These are phyloP conservation scores for Cosmorhoe ocellata DNA, from an alignment of 2,888 invertebrate genomes.

Conservation along the genomic window DNA sequence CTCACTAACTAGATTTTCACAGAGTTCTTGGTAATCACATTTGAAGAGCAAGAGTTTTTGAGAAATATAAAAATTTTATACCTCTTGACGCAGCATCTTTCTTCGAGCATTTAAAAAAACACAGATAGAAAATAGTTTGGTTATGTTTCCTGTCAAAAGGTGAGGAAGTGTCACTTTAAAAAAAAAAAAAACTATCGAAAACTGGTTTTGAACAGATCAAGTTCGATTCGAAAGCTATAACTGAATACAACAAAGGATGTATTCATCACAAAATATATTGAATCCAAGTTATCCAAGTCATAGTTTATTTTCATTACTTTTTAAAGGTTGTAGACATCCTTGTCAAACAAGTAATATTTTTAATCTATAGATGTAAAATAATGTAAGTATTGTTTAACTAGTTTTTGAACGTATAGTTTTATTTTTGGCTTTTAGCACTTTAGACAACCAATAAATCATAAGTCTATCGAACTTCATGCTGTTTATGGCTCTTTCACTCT, in stretches of 20 bases:
- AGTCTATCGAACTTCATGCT: slow-evolving; percentile 37
- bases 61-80: slow-evolving; percentile 21
- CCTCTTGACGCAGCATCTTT: slow-evolving; percentile 37
- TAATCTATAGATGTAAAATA: no score
- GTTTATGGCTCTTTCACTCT: slow-evolving; percentile 43
- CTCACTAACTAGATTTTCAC: slow-evolving; percentile 26
- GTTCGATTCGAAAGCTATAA: no score
- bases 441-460: slow-evolving; percentile 45
- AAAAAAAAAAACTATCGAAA: no score
- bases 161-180: no score
- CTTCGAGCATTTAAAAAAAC: slow-evolving; percentile 25
- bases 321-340: no score
- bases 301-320: no score
- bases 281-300: no score
- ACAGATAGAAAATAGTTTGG: slow-evolving; percentile 27
- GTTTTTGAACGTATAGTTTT: slow-evolving; percentile 33
- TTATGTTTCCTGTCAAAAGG: no score
- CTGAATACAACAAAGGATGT: no score
- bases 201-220: no score
- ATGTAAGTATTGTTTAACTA: no score
- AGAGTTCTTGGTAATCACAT: slow-evolving; percentile 28
- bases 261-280: no score
- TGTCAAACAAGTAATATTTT: neutral
- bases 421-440: slow-evolving; percentile 61
- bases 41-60: slow-evolving; percentile 20